Conservation (phyloP, 2,888 invertebrate species). For the Tinea semifulvella region DNA sequence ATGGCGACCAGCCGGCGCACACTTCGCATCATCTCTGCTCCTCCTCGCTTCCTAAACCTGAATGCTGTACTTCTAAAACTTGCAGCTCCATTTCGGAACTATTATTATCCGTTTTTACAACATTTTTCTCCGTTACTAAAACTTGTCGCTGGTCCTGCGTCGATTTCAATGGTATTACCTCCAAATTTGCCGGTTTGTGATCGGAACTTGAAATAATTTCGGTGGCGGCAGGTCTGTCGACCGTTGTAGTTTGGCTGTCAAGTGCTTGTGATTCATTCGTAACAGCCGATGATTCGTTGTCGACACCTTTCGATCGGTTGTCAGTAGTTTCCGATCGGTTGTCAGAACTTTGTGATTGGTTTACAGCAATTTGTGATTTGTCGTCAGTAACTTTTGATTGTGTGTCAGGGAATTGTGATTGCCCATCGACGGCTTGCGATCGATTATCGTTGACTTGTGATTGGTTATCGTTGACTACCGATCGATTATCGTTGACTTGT, state of each 20-base stretch:
- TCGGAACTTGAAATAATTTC: too few relatives aligned
- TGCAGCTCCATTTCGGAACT: too few relatives aligned
- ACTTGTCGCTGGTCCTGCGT: not conserved
- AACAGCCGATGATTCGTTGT: too few relatives aligned
- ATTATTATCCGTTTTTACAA: too few relatives aligned
- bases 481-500: not conserved
- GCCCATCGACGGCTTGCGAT: not conserved
- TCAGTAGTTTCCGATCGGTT: not conserved
- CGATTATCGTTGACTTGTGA: not conserved
- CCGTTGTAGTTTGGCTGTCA: not conserved
- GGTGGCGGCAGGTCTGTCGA: not conserved
- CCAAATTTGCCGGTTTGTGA: too few relatives aligned
- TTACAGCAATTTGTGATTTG: not conserved
- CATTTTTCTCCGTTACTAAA: too few relatives aligned
- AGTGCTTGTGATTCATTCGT: too few relatives aligned
- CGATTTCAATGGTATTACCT: too few relatives aligned
- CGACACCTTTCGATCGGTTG: not conserved
- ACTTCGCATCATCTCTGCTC: too few relatives aligned
- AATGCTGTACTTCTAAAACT: too few relatives aligned
- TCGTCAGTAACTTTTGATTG: not conserved
- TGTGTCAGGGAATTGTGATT: not conserved
- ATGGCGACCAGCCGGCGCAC: too few relatives aligned
- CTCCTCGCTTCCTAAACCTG: too few relatives aligned
- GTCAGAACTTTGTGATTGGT: not conserved
- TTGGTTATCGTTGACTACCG: conserved; percentile 15